These are phyloP conservation scores for Umimayanthus kanabou DNA, from an alignment of 92 coral and sea anemone species.

Conservation along the genomic window DNA sequence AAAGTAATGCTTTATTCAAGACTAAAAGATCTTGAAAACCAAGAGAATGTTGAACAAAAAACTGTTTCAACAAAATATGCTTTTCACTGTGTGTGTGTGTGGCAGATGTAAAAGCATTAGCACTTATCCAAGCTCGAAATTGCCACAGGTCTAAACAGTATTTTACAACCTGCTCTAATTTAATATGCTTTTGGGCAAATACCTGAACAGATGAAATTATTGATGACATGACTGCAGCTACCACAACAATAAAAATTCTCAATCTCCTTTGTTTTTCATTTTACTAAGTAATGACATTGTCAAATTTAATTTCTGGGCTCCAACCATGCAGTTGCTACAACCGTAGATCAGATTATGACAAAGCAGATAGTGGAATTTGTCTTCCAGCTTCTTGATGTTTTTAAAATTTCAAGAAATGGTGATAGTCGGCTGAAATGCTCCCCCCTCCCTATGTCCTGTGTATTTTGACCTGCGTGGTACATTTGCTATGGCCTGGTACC, in stretches of 20 bases:
- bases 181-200: background rate
- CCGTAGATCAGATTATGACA: background rate
- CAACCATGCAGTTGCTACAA: background rate
- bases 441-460: too few species aligned
- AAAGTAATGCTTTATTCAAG: too few species aligned
- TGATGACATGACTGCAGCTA: background rate
- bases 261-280: background rate
- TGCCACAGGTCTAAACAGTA: background rate
- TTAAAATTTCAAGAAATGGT: background rate
- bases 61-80: too few species aligned
- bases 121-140: too few species aligned
- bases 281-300: background rate
- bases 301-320: background rate
- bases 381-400: too few species aligned
- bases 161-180: too few species aligned
- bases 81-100: too few species aligned
- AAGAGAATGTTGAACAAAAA: too few species aligned
- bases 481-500: background rate
- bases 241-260: background rate
- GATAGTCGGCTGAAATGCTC: too few species aligned
- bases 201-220: background rate
- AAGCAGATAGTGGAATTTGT: background rate
- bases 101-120: too few species aligned
- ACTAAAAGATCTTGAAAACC: too few species aligned
- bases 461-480: background rate